phyloP scores from a whole-genome alignment of 1,140 invertebrate species.

The Myzus persicae region DNA sequence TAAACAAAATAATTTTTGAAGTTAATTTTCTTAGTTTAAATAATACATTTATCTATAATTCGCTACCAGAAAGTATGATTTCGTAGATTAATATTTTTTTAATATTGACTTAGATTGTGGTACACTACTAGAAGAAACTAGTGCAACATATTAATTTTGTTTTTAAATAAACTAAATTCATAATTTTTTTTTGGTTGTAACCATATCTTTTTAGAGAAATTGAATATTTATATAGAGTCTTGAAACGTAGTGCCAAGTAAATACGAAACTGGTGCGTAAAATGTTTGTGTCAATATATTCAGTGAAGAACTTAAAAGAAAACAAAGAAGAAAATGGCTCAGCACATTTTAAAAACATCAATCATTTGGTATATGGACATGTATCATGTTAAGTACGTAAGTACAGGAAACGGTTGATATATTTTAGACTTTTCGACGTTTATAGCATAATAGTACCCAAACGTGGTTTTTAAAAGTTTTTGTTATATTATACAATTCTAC shows the following conservation, averaged over 20 bases:
- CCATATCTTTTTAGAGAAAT: not conserved
- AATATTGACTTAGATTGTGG: not conserved
- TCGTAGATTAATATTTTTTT: not conserved
- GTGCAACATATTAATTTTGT: not conserved
- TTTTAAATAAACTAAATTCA: not conserved
- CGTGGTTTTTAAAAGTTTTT: not conserved
- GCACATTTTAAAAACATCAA: not conserved
- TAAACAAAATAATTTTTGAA: too few relatives aligned
- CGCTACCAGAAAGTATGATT: not conserved
- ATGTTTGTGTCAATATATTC: constrained; percentile 1
- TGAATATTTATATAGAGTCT: not conserved
- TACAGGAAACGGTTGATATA: not conserved
- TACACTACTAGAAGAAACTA: not conserved
- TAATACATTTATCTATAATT: not conserved
- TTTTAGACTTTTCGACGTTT: not conserved
- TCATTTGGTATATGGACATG: not conserved
- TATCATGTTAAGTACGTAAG: not conserved
- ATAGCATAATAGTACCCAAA: not conserved
- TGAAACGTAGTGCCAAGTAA: not conserved
- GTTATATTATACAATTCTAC: not conserved
- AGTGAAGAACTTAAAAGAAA: not conserved
- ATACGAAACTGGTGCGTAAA: not conserved
- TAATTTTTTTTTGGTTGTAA: not conserved
- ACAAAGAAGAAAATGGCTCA: not conserved
- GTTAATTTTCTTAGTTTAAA: not conserved